Conservation (phyloP, 2,113 vertebrate genomes). For the Alosa alosa region DNA sequence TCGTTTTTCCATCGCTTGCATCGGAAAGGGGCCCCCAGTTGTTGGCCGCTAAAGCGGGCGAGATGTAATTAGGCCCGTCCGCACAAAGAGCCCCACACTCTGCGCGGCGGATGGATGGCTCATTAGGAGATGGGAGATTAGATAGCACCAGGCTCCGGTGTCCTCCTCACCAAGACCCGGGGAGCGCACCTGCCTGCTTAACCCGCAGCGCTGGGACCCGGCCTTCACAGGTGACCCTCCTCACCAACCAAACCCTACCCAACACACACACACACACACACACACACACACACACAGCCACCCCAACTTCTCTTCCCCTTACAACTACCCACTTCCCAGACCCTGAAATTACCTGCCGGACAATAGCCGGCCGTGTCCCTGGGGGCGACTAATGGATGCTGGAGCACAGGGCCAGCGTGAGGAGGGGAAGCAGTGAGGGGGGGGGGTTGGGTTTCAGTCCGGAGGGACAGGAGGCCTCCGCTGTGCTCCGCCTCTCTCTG, state of each 20-base stretch:
- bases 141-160: conserved; percentile 61
- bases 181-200: conserved; percentile 61
- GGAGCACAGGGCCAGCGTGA: conserved; percentile 19
- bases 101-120: conserved; percentile 52
- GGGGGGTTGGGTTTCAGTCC: conserved; percentile 36
- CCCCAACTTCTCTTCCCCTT: neutral
- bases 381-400: conserved; percentile 61
- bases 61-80: conserved; percentile 68
- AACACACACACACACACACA: neutral
- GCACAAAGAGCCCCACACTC: conserved; percentile 62
- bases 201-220: neutral
- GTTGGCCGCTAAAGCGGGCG: conserved; percentile 63
- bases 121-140: conserved; percentile 74
- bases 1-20: conserved; percentile 59
- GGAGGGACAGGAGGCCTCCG: neutral
- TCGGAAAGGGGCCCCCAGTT: conserved; percentile 44
- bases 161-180: conserved; percentile 41
- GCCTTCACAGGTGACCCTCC: conserved; percentile 56
- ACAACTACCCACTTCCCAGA: neutral
- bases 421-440: neutral
- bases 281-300: too few species aligned
- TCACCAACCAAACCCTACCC: neutral
- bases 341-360: neutral
- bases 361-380: conserved; percentile 38
- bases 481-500: neutral